Conservation (phyloP, 2,113 vertebrate species). For the Benitochromis conjunctus region DNA sequence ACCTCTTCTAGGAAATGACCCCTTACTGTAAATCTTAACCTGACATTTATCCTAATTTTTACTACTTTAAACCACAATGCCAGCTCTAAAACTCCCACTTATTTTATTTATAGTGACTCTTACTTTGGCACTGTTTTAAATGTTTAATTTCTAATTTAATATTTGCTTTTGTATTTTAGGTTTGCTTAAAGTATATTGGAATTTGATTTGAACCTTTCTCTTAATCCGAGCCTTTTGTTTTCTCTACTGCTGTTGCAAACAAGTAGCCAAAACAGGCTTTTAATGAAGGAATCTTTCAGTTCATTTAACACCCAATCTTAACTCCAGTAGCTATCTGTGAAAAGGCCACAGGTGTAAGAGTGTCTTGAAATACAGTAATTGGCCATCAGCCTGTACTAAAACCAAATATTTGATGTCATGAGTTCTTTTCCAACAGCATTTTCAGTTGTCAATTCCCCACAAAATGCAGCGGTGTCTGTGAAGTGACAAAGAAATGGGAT, state of each 20-base stretch:
- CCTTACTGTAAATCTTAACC: neutral
- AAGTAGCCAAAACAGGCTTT: neutral
- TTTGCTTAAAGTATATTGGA: neutral
- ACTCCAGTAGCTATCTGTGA: neutral
- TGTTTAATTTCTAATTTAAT: neutral
- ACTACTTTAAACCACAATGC: neutral
- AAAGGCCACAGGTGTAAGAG: neutral
- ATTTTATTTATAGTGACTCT: neutral
- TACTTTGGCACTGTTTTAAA: conserved; percentile 6
- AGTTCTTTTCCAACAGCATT: neutral
- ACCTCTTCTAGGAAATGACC: neutral
- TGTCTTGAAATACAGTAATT: neutral
- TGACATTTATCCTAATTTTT: neutral
- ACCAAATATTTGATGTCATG: neutral
- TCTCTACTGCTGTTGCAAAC: neutral
- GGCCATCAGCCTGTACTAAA: neutral
- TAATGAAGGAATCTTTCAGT: conserved; percentile 32
- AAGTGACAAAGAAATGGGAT: conserved; percentile 3
- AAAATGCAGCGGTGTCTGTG: neutral
- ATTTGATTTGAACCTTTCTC: neutral
- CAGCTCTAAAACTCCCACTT: neutral
- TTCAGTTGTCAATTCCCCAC: neutral
- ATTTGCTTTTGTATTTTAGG: neutral
- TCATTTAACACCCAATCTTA: neutral
- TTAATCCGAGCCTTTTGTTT: neutral